Evolutionary conservation across 2,888 invertebrate genomes (phyloP).

Genomic region (Nomada ruficornis): DNA sequence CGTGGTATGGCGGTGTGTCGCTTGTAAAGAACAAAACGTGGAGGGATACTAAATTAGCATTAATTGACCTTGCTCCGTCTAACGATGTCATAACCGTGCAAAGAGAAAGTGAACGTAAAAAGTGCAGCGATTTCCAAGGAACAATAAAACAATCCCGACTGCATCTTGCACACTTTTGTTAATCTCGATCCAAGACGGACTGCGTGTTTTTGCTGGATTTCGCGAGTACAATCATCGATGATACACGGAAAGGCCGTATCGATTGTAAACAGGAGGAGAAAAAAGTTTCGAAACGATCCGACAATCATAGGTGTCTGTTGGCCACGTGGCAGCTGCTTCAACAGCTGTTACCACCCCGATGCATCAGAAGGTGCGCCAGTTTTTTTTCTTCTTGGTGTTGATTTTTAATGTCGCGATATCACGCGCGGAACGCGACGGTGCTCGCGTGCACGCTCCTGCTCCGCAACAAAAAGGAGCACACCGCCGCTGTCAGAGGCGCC

Average conservation of each 20-base stretch:
- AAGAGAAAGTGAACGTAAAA: not conserved
- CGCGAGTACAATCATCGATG: conserved; percentile 11
- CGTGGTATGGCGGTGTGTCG: not conserved
- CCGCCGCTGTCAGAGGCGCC: conserved; percentile 29
- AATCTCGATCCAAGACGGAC: not conserved
- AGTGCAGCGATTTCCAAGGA: not conserved
- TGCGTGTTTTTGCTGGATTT: not conserved
- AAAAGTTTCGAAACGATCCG: conserved; percentile 61
- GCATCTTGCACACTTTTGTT: not conserved
- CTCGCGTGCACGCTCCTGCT: conserved; percentile 43
- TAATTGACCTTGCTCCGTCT: conserved; percentile 17
- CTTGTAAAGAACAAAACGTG: not conserved
- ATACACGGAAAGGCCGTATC: conserved; percentile 29
- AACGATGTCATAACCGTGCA: conserved; percentile 3
- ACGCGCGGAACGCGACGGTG: conserved; percentile 57
- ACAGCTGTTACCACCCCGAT: conserved; percentile 77
- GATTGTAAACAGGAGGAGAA: conserved; percentile 60
- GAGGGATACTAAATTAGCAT: conserved; percentile 8
- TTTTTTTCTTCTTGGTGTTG: conserved; percentile 59
- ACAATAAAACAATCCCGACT: not conserved
- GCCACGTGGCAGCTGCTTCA: conserved; percentile 77
- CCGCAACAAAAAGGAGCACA: conserved; percentile 41
- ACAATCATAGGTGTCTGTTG: conserved; percentile 69
- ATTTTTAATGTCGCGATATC: conserved; percentile 71
- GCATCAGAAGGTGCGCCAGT: conserved; percentile 65